Percentiles rank a stretch among this genome's conserved stretches.
phyloP scores from a whole-genome alignment of 1,140 invertebrate species.

The Drosophila erecta region DNA sequence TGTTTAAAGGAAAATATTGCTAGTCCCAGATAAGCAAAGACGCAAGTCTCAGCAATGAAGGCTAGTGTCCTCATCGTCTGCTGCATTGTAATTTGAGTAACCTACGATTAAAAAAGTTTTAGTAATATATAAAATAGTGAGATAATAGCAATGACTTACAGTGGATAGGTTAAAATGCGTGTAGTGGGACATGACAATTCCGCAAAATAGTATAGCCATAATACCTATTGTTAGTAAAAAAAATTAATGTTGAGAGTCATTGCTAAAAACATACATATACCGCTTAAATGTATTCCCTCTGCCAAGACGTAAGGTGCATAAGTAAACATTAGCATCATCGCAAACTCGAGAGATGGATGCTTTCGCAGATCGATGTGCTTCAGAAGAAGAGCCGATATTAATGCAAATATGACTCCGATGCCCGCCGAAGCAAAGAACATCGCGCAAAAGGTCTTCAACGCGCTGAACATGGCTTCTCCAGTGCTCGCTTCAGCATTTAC shows the following conservation, averaged over 20 bases:
- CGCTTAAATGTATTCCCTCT: conserved; percentile 91
- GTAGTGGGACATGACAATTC: conserved; percentile 99
- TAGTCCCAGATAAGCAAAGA: conserved; percentile 99
- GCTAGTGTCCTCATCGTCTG: conserved; percentile 99
- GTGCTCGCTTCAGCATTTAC: conserved; percentile 85
- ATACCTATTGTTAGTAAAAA: conserved; percentile 86
- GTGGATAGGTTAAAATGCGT: conserved; percentile 99
- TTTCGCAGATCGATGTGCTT: conserved; percentile 98
- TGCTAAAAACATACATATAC: conserved; percentile 77
- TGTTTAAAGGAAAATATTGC: conserved; percentile 98
- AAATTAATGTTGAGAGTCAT: neutral
- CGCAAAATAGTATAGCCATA: conserved; percentile 99
- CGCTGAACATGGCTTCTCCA: conserved; percentile 94
- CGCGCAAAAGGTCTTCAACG: conserved; percentile 95
- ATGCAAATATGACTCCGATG: conserved; percentile 97
- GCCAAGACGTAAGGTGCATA: conserved; percentile 99
- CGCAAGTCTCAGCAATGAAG: conserved; percentile 99
- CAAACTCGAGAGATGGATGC: conserved; percentile 99
- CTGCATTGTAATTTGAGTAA: conserved; percentile 99
- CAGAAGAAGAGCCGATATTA: conserved; percentile 96
- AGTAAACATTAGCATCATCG: conserved; percentile 98
- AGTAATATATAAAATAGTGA: neutral
- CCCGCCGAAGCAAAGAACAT: conserved; percentile 99
- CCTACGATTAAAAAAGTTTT: conserved; percentile 59
- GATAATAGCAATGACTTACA: neutral